These are phyloP conservation scores for Prunella fulvescens DNA, from an alignment of 2,113 vertebrate species.

Conservation along the genomic window DNA sequence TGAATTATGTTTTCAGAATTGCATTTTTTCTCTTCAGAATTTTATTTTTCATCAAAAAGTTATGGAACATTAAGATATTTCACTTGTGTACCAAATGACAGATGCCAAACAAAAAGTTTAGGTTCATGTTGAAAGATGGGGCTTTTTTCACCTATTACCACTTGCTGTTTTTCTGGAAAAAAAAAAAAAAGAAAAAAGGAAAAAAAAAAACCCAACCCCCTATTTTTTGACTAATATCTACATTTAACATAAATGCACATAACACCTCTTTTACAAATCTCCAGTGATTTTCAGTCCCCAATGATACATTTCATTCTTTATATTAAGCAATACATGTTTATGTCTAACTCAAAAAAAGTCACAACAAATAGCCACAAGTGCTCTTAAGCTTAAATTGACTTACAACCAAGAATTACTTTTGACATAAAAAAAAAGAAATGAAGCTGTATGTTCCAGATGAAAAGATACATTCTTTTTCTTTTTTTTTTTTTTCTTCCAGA, in stretches of 20 bases:
- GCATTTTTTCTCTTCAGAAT: neutral
- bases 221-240: neutral
- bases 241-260: neutral
- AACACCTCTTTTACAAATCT: neutral
- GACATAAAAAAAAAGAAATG: neutral
- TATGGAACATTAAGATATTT: neutral
- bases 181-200: neutral
- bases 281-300: neutral
- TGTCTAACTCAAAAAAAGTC: neutral
- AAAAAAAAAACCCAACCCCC: fast-evolving
- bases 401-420: neutral
- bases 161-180: neutral
- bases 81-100: neutral
- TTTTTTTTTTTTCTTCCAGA: neutral
- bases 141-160: neutral
- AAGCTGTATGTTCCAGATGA: neutral
- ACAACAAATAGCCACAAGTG: neutral
- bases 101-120: neutral
- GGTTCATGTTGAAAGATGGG: neutral
- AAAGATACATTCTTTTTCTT: neutral
- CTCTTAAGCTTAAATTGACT: neutral
- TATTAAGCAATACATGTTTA: neutral
- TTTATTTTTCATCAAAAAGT: neutral
- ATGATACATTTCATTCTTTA: neutral
- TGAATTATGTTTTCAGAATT: neutral